These are phyloP conservation scores for Gallinago paraguaiae DNA, from an alignment of 2,113 vertebrate species.

Conservation along the genomic window DNA sequence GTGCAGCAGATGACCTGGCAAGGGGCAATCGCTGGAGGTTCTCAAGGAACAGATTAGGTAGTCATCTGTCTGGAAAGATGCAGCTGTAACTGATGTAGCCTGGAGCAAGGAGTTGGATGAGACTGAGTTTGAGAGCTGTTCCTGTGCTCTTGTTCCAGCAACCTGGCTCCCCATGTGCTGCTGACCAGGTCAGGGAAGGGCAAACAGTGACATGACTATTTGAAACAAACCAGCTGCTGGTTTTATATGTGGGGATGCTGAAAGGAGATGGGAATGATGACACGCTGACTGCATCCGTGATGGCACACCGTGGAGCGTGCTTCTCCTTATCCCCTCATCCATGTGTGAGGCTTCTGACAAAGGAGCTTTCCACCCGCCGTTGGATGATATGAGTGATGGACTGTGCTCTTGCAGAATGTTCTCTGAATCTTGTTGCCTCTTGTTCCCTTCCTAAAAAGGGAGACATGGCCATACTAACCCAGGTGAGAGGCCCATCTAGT, in stretches of 20 bases:
- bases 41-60: neutral
- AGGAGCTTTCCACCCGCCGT: rapidly evolving
- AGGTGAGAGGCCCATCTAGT: neutral
- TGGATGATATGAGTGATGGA: neutral
- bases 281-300: neutral
- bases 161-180: neutral
- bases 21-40: neutral
- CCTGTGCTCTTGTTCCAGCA: neutral
- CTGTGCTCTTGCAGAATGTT: neutral
- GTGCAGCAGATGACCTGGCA: neutral
- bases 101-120: neutral
- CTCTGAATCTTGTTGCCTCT: neutral
- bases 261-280: neutral
- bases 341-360: neutral
- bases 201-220: neutral
- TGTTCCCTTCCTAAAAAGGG: neutral
- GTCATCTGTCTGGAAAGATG: neutral
- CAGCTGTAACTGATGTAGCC: neutral
- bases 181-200: neutral
- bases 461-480: neutral
- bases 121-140: neutral
- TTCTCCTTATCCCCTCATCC: neutral
- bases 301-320: neutral
- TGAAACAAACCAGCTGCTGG: neutral
- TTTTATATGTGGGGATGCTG: neutral